Percentiles rank a stretch among this genome's conserved stretches.
Conservation (phyloP, 2,888 invertebrate genomes). For the Tuta absoluta region DNA sequence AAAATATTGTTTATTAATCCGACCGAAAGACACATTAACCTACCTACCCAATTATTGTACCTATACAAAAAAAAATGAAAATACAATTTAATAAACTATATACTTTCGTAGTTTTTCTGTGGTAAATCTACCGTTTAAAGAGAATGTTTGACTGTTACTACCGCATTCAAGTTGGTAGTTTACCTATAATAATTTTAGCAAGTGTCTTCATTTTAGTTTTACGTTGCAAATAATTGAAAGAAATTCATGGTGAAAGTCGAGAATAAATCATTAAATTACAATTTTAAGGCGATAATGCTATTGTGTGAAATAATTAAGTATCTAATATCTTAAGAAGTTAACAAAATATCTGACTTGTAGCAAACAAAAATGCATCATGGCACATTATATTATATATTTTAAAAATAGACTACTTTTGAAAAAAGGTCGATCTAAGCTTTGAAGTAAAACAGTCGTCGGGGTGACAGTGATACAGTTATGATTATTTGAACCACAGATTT, state of each 20-base stretch:
- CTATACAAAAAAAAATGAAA: too few relatives aligned
- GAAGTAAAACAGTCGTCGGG: constrained; percentile 9
- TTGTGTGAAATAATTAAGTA: not conserved
- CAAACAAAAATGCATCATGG: not conserved
- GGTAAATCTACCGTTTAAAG: too few relatives aligned
- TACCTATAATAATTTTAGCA: too few relatives aligned
- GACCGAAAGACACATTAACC: too few relatives aligned
- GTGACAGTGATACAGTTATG: not conserved
- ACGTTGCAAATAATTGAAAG: not conserved
- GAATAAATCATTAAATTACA: not conserved
- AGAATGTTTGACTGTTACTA: too few relatives aligned
- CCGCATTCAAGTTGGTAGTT: too few relatives aligned
- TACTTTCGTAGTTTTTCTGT: too few relatives aligned
- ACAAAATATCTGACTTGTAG: constrained; percentile 1
- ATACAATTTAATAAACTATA: too few relatives aligned
- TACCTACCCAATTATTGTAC: too few relatives aligned
- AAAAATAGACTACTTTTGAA: constrained; percentile 1
- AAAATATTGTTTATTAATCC: too few relatives aligned
- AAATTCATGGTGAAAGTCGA: not conserved
- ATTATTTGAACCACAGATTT: too few relatives aligned
- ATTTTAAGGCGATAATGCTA: constrained; percentile 3
- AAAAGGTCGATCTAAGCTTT: constrained; percentile 3
- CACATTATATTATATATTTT: not conserved
- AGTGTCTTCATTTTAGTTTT: not conserved
- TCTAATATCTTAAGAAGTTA: not conserved